Evolutionary conservation across 2,113 vertebrate species (phyloP).

Genomic region (Brachionichthys hirsutus): DNA sequence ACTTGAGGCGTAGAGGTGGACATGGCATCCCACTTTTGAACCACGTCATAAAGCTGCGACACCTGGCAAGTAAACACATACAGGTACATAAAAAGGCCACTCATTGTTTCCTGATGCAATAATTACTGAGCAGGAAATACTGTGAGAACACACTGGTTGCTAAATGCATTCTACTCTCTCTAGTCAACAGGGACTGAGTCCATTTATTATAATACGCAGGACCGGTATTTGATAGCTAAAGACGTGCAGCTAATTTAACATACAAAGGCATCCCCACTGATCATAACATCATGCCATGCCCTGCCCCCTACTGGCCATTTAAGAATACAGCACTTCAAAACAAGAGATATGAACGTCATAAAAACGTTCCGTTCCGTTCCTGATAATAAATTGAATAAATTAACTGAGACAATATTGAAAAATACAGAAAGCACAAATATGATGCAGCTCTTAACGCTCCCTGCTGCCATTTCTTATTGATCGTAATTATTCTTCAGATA

Average conservation of each 20-base stretch:
- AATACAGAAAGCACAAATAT: not conserved
- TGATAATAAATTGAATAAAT: too few relatives aligned
- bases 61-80: constrained; percentile 72
- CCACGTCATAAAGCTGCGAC: constrained; percentile 85
- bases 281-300: not conserved
- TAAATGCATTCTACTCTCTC: too few relatives aligned
- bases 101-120: not conserved
- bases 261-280: too few relatives aligned
- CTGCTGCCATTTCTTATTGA: not conserved
- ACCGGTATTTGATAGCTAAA: not conserved
- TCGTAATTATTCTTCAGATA: not conserved
- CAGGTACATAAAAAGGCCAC: not conserved
- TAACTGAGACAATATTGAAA: not conserved
- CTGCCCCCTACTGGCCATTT: constrained; percentile 38
- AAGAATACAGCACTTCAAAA: not conserved
- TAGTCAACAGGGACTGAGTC: too few relatives aligned
- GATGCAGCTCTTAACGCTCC: not conserved
- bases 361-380: too few relatives aligned
- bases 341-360: not conserved
- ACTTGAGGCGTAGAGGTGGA: constrained; percentile 86
- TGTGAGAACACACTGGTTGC: too few relatives aligned
- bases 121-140: not conserved
- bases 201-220: too few relatives aligned
- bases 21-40: constrained; percentile 89
- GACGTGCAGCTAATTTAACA: too few relatives aligned